Evolutionary conservation across 2,113 vertebrate species (phyloP).

Genomic region (Anguilla rostrata): DNA sequence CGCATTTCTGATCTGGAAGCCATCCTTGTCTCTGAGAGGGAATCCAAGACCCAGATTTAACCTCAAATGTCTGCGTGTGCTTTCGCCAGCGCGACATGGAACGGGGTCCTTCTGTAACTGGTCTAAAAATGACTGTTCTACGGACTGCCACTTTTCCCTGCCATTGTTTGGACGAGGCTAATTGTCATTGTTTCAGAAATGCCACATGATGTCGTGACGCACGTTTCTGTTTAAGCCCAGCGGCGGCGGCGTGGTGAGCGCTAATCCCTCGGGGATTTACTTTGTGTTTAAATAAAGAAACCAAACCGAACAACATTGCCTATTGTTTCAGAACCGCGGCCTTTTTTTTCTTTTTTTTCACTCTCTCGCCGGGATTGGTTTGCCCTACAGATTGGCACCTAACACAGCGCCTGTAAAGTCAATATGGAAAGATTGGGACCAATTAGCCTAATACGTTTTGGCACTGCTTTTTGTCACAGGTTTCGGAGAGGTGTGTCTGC

Average conservation of each 20-base stretch:
- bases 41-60: background rate
- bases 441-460: background rate
- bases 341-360: background rate
- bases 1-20: background rate
- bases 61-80: background rate
- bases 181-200: constrained; percentile 61
- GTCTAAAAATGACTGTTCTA: constrained; percentile 39
- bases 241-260: constrained; percentile 22
- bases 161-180: constrained; percentile 61
- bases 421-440: background rate
- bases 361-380: background rate
- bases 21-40: background rate
- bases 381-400: background rate
- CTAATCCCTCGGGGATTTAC: constrained; percentile 25
- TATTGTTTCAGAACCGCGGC: background rate
- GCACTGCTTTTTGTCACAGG: background rate
- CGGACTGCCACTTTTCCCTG: constrained; percentile 40
- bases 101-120: constrained; percentile 23
- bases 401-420: background rate
- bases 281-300: constrained; percentile 33
- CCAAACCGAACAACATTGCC: constrained; percentile 6
- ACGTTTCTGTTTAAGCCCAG: constrained; percentile 29
- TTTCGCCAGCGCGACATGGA: background rate
- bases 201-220: constrained; percentile 42
- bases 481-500: background rate